phyloP scores from a whole-genome alignment of 2,797 vertebrate genomes.

The Gobio occitaniae region DNA sequence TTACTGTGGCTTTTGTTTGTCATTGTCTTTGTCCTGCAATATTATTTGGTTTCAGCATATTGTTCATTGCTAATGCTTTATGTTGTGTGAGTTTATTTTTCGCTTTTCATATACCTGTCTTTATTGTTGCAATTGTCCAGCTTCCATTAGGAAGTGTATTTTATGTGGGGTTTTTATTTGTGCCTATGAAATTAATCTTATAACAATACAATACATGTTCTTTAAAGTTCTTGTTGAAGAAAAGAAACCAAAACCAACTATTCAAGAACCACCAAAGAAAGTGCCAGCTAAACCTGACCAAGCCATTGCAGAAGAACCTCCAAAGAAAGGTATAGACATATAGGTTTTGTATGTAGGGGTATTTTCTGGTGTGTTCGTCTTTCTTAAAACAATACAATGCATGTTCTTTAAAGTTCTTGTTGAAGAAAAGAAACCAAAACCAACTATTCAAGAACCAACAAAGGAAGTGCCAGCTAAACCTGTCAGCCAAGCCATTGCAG shows the following conservation, averaged over 20 bases:
- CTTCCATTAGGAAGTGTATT: constrained; percentile 71
- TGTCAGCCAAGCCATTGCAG: constrained; percentile 46
- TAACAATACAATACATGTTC: constrained; percentile 68
- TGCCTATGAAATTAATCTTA: constrained; percentile 54
- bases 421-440: constrained; percentile 81
- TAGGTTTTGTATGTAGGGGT: background rate
- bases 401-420: constrained; percentile 83
- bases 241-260: constrained; percentile 79
- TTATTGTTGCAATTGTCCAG: constrained; percentile 51
- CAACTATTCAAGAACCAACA: constrained; percentile 58
- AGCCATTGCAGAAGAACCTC: constrained; percentile 69
- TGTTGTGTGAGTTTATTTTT: constrained; percentile 38
- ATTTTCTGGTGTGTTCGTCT: constrained; percentile 45
- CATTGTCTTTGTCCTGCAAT: constrained; percentile 27
- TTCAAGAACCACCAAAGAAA: constrained; percentile 57
- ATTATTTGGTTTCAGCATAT: constrained; percentile 73
- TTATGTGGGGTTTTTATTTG: constrained; percentile 55
- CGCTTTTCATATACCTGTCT: constrained; percentile 43
- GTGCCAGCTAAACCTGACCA: constrained; percentile 56
- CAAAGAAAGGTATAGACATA: constrained; percentile 82
- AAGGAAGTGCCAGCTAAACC: constrained; percentile 57
- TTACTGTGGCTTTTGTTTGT: constrained; percentile 22
- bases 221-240: constrained; percentile 83
- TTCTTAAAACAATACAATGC: constrained; percentile 63
- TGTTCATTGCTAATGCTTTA: constrained; percentile 45